Evolutionary conservation across 2,113 vertebrate genomes (phyloP), one percentile per base, ranked within the genome.

Genomic region (Oryzias woworae): DNA sequence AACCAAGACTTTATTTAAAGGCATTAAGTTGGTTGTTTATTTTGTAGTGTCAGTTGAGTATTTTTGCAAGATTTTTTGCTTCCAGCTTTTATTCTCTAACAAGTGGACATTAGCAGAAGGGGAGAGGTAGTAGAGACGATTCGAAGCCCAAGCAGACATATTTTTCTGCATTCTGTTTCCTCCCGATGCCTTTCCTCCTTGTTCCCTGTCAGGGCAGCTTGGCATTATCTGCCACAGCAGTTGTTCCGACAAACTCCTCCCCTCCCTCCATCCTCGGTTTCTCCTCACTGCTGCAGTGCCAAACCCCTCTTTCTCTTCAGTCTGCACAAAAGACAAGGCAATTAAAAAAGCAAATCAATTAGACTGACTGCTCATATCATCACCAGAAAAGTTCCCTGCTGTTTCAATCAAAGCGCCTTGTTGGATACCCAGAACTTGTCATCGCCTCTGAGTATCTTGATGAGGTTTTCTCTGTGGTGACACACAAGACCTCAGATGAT

Each of bases 151-250:
- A 52, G 73, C 75, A 75, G 63, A 70, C 53, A 10, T 42, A 43
- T 68, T 71, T 44, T 53, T 58, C 23, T 66, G 43, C 62, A 51
- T 66, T 49, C 54, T 54, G 44, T 69, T 65, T 61, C 54, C 54
- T 60, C 47, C 28, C 54, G 67, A 52, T 66, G 51, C 63, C 47
- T 73, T 66, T 73, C 57, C 71, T 82, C 49, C 51, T 53, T 76
- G 65, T 59, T 46, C 41, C 53, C 62, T 68, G 60, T 75, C 78
- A 77, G 68, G 48, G 49, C 59, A 53, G 56, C 58, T 70, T 71
- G 67, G 80, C 53, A 77, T 82, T 80, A 86, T 85, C 82, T 82
- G 10, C 60, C 53, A 69, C 54, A 80, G 78, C 73, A 81, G 80
- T 66, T 79, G 59, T 71, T 73, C 52, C 23, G 51, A 55, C 49